phyloP scores from a whole-genome alignment of 2,797 vertebrate genomes.

The Myotis myotis region DNA sequence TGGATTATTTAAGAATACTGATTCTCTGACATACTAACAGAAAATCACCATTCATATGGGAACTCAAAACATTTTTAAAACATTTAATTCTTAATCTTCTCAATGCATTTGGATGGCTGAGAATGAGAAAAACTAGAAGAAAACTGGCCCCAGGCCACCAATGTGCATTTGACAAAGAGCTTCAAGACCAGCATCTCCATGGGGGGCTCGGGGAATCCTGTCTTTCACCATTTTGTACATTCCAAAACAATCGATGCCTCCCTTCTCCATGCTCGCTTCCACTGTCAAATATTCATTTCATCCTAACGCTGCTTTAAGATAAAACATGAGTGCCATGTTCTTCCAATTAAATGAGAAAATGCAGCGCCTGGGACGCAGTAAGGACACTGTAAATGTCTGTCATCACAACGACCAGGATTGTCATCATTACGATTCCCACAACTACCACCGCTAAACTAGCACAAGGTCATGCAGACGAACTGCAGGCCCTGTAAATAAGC shows the following conservation, averaged over 20 bases:
- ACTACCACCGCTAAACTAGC: neutral
- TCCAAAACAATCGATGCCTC: neutral
- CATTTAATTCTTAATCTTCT: neutral
- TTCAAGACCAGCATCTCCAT: neutral
- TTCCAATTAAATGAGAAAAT: neutral
- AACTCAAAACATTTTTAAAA: neutral
- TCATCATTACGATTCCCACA: neutral
- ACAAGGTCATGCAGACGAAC: too few relatives aligned
- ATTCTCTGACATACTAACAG: neutral
- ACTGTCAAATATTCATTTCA: neutral
- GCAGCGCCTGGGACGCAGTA: neutral
- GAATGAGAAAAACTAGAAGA: neutral
- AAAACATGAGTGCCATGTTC: neutral
- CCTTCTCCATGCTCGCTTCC: neutral
- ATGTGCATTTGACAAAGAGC: neutral
- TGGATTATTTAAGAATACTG: neutral
- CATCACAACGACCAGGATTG: neutral
- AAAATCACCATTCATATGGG: neutral
- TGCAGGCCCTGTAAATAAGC: neutral
- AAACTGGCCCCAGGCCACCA: neutral
- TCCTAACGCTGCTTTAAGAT: neutral
- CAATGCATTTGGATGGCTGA: neutral
- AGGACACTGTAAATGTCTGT: neutral
- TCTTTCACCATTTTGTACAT: fast-evolving
- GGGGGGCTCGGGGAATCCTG: fast-evolving